Conservation (phyloP, 2,113 vertebrate genomes). For the Speoplatyrhinus poulsoni region DNA sequence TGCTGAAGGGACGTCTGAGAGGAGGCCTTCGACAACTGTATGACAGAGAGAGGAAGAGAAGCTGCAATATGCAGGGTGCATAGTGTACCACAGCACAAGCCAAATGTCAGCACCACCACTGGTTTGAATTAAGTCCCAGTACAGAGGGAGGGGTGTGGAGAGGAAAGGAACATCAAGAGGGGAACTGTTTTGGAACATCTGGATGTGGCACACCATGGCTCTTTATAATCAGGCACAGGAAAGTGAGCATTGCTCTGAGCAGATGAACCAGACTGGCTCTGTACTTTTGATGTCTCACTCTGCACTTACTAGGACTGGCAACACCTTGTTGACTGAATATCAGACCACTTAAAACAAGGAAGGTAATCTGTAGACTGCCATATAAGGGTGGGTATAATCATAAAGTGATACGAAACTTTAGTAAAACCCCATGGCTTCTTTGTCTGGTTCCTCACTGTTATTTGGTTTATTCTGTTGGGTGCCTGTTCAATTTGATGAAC, state of each 20-base stretch:
- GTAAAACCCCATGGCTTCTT: too few species aligned
- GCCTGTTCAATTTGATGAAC: too few species aligned
- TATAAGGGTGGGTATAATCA: too few species aligned
- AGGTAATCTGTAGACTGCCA: too few species aligned
- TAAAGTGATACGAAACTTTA: too few species aligned
- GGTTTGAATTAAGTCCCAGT: slow-evolving; percentile 52
- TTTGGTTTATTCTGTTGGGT: too few species aligned
- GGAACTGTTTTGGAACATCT: slow-evolving; percentile 59
- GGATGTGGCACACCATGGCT: slow-evolving; percentile 37
- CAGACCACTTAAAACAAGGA: too few species aligned
- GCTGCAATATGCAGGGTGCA: slow-evolving; percentile 20
- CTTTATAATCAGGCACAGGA: slow-evolving; percentile 25
- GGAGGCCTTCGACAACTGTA: slow-evolving; percentile 24
- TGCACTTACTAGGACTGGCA: neutral
- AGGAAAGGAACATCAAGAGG: slow-evolving; percentile 35
- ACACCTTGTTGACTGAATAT: too few species aligned
- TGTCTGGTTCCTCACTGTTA: too few species aligned
- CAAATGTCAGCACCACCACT: slow-evolving; percentile 51
- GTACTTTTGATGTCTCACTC: slow-evolving; percentile 5
- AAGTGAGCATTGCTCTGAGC: neutral
- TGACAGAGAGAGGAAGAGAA: slow-evolving; percentile 51
- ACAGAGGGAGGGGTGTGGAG: neutral
- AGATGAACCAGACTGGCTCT: neutral
- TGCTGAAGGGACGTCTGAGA: slow-evolving; percentile 7
- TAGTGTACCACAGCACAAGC: slow-evolving; percentile 22